phyloP scores from a whole-genome alignment of 2,797 vertebrate species.

The Tapera naevia region DNA sequence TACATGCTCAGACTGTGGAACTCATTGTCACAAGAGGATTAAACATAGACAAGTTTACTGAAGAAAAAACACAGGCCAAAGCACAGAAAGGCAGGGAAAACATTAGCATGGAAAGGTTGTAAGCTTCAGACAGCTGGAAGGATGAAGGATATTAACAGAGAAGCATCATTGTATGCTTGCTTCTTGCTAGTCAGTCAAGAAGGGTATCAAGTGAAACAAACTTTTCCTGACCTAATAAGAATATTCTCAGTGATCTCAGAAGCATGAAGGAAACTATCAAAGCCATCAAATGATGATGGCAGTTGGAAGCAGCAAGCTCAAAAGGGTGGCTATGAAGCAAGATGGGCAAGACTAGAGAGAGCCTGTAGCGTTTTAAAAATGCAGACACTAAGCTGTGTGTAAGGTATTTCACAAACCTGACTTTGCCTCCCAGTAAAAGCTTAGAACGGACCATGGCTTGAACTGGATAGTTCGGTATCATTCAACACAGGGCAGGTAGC shows the following conservation, averaged over 20 bases:
- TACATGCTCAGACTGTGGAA: neutral
- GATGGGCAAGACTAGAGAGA: neutral
- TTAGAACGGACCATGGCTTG: conserved; percentile 15
- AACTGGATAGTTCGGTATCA: neutral
- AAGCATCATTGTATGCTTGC: neutral
- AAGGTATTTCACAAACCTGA: conserved; percentile 8
- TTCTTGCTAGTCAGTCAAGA: neutral
- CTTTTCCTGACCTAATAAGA: neutral
- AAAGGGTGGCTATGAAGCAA: neutral
- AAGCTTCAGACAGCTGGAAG: neutral
- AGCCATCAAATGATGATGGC: neutral
- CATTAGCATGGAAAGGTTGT: neutral
- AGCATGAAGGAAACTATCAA: neutral
- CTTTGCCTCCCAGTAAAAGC: conserved; percentile 11
- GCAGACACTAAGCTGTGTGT: neutral
- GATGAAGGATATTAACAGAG: neutral
- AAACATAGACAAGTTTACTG: neutral
- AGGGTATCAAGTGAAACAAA: neutral
- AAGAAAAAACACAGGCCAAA: neutral
- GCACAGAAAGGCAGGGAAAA: neutral
- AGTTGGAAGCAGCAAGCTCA: neutral
- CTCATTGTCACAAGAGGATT: neutral
- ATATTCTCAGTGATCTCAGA: neutral
- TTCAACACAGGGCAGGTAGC: neutral
- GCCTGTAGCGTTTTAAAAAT: neutral